Base-by-base conservation (phyloP, 2,113 vertebrate species). In the Cynoglossus semilaevis region DNA sequence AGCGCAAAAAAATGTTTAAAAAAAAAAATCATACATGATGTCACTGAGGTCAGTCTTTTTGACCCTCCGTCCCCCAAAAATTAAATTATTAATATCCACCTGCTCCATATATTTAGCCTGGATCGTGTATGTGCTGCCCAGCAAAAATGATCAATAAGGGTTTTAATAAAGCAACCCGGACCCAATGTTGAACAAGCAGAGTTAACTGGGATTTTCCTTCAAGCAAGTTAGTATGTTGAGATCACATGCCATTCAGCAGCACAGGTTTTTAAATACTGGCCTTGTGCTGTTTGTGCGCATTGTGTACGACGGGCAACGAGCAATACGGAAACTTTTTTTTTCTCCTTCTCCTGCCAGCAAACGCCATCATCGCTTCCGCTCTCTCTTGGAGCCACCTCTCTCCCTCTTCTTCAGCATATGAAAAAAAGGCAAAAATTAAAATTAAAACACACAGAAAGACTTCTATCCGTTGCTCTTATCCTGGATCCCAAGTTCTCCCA, bases 241-340 rank as follows among this genome's bases (percentile, higher is more conserved):
- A 76, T 74, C 76, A 52, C 76, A 79, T 83, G 79, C 79, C 68
- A 71, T 77, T 84, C 76, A 77, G 81, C 76, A 76, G 64, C 77
- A 77, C 72, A 85, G 64, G 76, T 80, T 73, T 75, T 85, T 74
- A 77, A 77, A 86, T 86, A 88, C 87, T 89, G 85, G 85, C 85
- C 87, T 66, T 79, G 72, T 80, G 81, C 74, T 82, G 82, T 74
- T 80, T 82, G 72, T 81, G 71, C n/a, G 15, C 51, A 9, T 70
- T 53, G 67, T 81, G 67, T 73, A 63, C 63, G 73, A 77, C 51
- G 74, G 74, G 82, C 67, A 85, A 80, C 72, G 54, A 83, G 82
- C 74, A 74, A 72, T 43, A 70, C 77, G 49, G 56, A 77, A 79
- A 76, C 38, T 47, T 41, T 54, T 50, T 56, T 71, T 67, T 78